Percentiles rank a stretch among this genome's conserved stretches.
Conservation (phyloP, 2,113 vertebrate species). For the Apistogramma diplotaenia region DNA sequence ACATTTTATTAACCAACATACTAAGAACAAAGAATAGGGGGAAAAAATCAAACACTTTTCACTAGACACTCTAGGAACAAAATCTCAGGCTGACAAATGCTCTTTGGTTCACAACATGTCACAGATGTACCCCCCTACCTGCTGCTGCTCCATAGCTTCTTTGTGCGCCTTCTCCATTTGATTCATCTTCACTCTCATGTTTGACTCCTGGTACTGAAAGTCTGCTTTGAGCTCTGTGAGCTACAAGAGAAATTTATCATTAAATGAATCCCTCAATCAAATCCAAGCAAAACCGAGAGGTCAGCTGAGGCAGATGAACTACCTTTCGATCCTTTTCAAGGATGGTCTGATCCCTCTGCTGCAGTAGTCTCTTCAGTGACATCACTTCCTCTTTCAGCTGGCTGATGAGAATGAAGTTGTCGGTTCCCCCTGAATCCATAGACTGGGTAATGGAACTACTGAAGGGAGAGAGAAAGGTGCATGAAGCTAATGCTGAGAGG, state of each 20-base stretch:
- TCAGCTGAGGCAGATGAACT: neutral
- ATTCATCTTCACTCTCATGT: constrained; percentile 98
- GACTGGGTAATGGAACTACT: constrained; percentile 99
- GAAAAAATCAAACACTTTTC: neutral
- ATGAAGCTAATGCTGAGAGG: neutral
- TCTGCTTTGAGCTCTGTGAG: constrained; percentile 97
- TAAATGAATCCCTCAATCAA: neutral
- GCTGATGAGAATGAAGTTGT: constrained; percentile 99
- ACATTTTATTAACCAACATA: neutral
- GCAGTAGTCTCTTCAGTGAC: constrained; percentile 95
- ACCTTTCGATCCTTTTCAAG: constrained; percentile 98
- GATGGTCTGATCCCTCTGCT: constrained; percentile 97
- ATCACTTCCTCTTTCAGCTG: constrained; percentile 99
- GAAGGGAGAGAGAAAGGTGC: constrained; percentile 45
- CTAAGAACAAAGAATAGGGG: neutral
- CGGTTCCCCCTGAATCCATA: constrained; percentile 96
- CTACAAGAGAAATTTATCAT: constrained; percentile 66
- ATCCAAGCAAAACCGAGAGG: neutral
- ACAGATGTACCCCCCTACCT: constrained; percentile 74
- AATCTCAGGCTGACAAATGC: neutral
- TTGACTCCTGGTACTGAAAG: constrained; percentile 98
- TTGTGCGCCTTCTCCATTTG: constrained; percentile 99
- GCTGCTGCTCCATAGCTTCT: constrained; percentile 94
- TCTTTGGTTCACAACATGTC: no score
- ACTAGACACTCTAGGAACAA: neutral